A percentile compares a stretch with the other conserved stretches of the same genome.
Conservation (phyloP, 2,888 invertebrate species). For the Pollenia amentaria region DNA sequence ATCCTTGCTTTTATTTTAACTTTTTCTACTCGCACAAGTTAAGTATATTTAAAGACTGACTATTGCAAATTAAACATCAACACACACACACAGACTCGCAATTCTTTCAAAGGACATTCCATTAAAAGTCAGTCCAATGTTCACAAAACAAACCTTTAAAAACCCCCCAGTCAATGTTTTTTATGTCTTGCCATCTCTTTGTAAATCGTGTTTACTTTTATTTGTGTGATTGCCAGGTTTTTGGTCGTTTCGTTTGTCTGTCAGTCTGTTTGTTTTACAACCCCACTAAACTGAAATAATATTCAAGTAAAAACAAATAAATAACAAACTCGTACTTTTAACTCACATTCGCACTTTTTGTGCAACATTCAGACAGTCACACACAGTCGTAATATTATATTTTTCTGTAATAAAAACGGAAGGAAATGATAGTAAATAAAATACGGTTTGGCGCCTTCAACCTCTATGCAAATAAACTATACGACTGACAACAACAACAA, state of each 20-base stretch:
- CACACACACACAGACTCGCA: neutral
- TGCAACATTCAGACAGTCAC: constrained; percentile 24
- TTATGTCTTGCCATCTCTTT: constrained; percentile 9
- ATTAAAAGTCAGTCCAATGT: constrained; percentile 51
- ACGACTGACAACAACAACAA: constrained; percentile 36
- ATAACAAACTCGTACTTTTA: constrained; percentile 54
- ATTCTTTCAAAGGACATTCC: constrained; percentile 57
- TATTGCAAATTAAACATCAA: constrained; percentile 3
- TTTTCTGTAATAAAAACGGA: constrained; percentile 69
- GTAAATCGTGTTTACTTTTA: constrained; percentile 6
- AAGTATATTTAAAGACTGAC: constrained; percentile 41
- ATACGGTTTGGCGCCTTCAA: constrained; percentile 73
- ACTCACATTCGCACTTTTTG: constrained; percentile 20
- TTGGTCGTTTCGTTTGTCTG: neutral
- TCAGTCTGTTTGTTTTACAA: constrained; percentile 51
- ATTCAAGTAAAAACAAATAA: constrained; percentile 61
- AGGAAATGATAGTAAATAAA: constrained; percentile 74
- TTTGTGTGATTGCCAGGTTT: neutral
- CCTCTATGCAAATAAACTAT: constrained; percentile 70
- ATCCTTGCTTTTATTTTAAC: constrained; percentile 11
- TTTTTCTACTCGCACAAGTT: neutral
- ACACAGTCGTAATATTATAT: constrained; percentile 42
- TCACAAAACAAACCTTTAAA: constrained; percentile 23
- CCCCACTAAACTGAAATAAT: constrained; percentile 59
- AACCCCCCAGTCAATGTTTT: constrained; percentile 7